Evolutionary conservation across 2,797 vertebrate genomes (phyloP).

Genomic region (Dallia pectoralis): DNA sequence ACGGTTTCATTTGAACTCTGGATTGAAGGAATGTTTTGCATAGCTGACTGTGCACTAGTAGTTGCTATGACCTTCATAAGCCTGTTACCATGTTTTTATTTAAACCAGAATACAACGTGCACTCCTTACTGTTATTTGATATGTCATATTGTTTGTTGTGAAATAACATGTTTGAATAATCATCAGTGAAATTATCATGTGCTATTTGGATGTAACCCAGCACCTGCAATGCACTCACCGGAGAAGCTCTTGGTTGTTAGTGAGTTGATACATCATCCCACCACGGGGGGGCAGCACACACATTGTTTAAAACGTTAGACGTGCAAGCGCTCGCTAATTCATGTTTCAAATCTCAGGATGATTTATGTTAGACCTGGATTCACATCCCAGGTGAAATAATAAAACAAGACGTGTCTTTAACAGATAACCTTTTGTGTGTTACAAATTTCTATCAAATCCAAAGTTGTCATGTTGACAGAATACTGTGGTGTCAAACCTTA

Average conservation of each 20-base stretch:
- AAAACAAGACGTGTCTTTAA: slow-evolving; percentile 1
- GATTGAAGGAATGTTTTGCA: slow-evolving; percentile 47
- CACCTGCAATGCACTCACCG: not conserved
- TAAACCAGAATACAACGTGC: slow-evolving; percentile 31
- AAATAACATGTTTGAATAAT: not conserved
- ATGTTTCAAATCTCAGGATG: not conserved
- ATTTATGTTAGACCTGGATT: not conserved
- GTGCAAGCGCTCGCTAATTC: not conserved
- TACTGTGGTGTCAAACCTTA: no score
- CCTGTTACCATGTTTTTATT: slow-evolving; percentile 42
- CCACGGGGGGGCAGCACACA: slow-evolving; percentile 35
- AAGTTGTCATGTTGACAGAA: not conserved
- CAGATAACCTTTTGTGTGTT: not conserved
- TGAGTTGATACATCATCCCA: not conserved
- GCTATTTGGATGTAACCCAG: not conserved
- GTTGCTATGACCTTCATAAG: slow-evolving; percentile 33
- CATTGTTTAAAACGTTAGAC: not conserved
- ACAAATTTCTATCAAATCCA: not conserved
- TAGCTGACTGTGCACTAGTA: slow-evolving; percentile 48
- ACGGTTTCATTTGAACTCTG: slow-evolving; percentile 2
- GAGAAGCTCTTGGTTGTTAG: not conserved
- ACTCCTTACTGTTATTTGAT: not conserved
- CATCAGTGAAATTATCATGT: not conserved
- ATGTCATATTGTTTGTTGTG: not conserved
- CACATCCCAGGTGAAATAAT: not conserved